These are phyloP conservation scores for Ectemnius cavifrons DNA, from an alignment of 2,888 invertebrate species.

Conservation along the genomic window DNA sequence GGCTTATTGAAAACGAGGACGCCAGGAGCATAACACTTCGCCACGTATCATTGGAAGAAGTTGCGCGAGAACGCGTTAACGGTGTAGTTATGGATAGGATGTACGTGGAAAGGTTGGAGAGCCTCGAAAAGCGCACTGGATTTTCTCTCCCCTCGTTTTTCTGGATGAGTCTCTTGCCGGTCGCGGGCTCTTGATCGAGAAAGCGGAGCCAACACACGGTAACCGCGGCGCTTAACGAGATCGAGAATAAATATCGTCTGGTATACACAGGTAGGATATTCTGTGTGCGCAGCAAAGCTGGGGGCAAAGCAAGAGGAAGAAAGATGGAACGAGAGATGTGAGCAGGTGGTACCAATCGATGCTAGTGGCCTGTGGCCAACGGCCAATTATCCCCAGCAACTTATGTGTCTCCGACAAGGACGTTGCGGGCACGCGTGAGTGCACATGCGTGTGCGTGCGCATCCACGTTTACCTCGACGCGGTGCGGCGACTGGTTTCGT, in stretches of 20 bases:
- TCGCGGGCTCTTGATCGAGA: slow-evolving; percentile 5
- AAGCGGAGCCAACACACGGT: slow-evolving; percentile 11
- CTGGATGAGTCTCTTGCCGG: neutral
- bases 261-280: slow-evolving; percentile 27
- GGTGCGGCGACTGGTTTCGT: neutral
- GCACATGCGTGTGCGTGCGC: slow-evolving; percentile 17
- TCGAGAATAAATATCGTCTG: slow-evolving; percentile 57
- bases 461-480: neutral
- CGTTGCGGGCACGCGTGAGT: slow-evolving; percentile 30
- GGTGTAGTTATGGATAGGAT: neutral
- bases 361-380: slow-evolving; percentile 50
- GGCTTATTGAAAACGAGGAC: too few relatives aligned
- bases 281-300: slow-evolving; percentile 50
- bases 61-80: too few relatives aligned
- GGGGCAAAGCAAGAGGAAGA: slow-evolving; percentile 24
- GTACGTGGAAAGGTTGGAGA: neutral
- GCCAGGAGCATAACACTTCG: too few relatives aligned
- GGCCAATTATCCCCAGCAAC: slow-evolving; percentile 60
- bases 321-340: neutral
- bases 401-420: slow-evolving; percentile 44
- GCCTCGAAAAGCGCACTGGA: neutral
- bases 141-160: neutral
- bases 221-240: slow-evolving; percentile 56
- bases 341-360: slow-evolving; percentile 65
- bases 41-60: too few relatives aligned